Percentiles rank a stretch among this genome's conserved stretches.
phyloP scores from a whole-genome alignment of 1,140 invertebrate genomes.

The Paraescarpia echinospica region DNA sequence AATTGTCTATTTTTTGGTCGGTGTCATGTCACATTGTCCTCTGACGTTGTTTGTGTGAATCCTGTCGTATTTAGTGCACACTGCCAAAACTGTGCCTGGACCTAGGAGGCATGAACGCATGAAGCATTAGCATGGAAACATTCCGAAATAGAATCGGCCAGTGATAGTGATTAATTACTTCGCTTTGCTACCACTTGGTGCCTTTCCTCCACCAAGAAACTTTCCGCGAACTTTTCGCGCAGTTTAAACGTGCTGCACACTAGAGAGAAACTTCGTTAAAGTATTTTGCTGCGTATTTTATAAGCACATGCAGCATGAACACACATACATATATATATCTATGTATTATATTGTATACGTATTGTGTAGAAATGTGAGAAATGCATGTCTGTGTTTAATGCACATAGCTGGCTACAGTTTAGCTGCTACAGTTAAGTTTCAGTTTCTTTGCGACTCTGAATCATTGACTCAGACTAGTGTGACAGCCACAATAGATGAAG shows the following conservation, averaged over 20 bases:
- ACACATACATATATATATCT: no score
- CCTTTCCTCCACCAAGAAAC: not conserved
- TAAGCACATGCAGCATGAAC: no score
- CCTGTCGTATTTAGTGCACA: not conserved
- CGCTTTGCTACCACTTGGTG: not conserved
- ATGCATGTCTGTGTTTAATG: not conserved
- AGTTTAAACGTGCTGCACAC: not conserved
- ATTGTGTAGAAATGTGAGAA: not conserved
- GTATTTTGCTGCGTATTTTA: not conserved
- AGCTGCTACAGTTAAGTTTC: no score
- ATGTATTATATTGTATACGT: no score
- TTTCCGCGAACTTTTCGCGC: not conserved
- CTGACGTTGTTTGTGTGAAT: not conserved
- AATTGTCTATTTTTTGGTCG: not conserved
- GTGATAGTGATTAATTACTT: not conserved
- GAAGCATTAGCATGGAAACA: not conserved
- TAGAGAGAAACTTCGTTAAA: not conserved
- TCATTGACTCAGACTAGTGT: not conserved
- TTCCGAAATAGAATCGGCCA: not conserved
- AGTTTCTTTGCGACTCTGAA: not conserved
- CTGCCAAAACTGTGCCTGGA: not conserved
- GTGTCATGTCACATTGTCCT: not conserved
- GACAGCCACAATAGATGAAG: not conserved
- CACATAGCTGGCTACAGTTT: not conserved
- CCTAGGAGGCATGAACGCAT: no score